Conservation (phyloP, 2,797 vertebrate species). For the Hippopotamyrus pictus region DNA sequence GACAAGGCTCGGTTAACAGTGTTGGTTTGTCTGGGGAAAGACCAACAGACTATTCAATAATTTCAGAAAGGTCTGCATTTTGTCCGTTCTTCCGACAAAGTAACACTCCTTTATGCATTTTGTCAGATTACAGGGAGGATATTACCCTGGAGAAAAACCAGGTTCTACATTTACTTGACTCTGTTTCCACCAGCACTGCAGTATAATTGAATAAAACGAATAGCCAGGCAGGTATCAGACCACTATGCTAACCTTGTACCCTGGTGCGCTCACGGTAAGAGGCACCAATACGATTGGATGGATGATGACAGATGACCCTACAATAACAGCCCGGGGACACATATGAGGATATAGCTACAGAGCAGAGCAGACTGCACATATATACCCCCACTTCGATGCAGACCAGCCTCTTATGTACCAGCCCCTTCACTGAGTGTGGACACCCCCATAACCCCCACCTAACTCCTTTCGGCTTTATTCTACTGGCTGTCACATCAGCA, state of each 20-base stretch:
- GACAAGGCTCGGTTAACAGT: background rate
- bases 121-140: background rate
- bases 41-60: background rate
- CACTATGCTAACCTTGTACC: conserved; percentile 4
- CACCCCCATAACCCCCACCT: background rate
- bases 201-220: background rate
- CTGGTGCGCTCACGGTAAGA: background rate
- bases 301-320: background rate
- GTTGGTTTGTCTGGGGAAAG: background rate
- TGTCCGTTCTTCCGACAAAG: background rate
- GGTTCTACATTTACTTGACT: background rate
- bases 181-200: background rate
- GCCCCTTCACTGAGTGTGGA: background rate
- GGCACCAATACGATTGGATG: background rate
- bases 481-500: background rate
- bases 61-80: background rate
- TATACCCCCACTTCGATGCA: background rate
- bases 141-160: background rate
- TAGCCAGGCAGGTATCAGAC: background rate
- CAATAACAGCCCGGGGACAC: background rate
- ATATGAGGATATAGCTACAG: background rate
- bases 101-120: background rate
- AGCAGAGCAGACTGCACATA: background rate
- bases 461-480: background rate
- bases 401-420: background rate